These are phyloP conservation scores for Pogonocherus hispidulus DNA, from an alignment of 2,888 invertebrate genomes.

Conservation along the genomic window DNA sequence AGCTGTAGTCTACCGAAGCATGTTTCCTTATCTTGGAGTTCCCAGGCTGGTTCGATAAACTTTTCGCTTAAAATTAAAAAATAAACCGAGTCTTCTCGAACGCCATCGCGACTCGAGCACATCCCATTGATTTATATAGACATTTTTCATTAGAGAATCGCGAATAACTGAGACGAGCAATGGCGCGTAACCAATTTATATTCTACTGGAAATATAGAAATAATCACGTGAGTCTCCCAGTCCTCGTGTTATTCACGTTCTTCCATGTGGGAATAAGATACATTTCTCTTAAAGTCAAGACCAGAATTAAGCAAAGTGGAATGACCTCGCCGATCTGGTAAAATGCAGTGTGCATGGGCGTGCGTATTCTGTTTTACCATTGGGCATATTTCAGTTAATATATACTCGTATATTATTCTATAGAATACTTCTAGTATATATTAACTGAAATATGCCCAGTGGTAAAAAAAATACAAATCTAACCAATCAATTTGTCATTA, in stretches of 20 bases:
- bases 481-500: too few species aligned
- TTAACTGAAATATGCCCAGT: too few species aligned
- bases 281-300: too few species aligned
- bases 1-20: background rate
- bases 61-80: slow-evolving; percentile 37
- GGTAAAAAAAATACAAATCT: too few species aligned
- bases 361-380: too few species aligned
- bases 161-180: slow-evolving; percentile 54
- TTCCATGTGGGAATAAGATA: too few species aligned
- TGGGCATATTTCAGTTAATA: too few species aligned
- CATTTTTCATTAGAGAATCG: slow-evolving; percentile 61
- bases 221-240: slow-evolving; percentile 48
- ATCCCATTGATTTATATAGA: slow-evolving; percentile 58
- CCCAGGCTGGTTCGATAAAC: slow-evolving; percentile 29
- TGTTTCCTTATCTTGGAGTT: slow-evolving; percentile 22
- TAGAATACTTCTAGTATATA: too few species aligned
- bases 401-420: too few species aligned
- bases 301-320: too few species aligned
- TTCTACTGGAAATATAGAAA: slow-evolving; percentile 59
- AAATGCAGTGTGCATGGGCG: too few species aligned
- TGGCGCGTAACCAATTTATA: slow-evolving; percentile 60
- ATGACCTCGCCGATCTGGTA: too few species aligned
- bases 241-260: background rate
- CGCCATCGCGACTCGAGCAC: slow-evolving; percentile 52
- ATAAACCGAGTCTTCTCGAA: slow-evolving; percentile 43